These are phyloP conservation scores for Scolopax mira DNA, from an alignment of 2,113 vertebrate genomes.

Conservation along the genomic window DNA sequence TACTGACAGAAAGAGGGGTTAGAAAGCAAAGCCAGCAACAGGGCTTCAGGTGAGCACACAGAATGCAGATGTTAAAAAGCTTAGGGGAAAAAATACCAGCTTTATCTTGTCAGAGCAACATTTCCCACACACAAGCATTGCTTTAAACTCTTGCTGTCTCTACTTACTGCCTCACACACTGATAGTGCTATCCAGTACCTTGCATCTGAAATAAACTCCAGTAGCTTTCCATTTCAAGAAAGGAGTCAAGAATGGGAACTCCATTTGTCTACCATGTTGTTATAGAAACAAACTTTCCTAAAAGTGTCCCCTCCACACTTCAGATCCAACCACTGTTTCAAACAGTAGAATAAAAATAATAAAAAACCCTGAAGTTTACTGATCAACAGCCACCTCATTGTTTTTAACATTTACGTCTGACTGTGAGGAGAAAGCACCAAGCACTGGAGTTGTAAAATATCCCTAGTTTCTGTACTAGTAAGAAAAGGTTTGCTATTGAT, in stretches of 20 bases:
- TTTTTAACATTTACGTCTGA: background rate
- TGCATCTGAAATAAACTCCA: background rate
- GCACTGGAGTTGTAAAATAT: background rate
- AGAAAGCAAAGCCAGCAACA: background rate
- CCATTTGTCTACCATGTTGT: background rate
- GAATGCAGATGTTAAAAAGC: background rate
- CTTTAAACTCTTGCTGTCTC: background rate
- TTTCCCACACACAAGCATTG: background rate
- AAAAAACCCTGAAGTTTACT: background rate
- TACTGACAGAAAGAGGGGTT: background rate
- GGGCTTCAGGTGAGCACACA: background rate
- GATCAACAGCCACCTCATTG: background rate
- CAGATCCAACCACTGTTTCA: background rate
- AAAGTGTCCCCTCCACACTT: background rate
- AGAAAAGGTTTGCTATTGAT: background rate
- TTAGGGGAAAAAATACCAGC: background rate
- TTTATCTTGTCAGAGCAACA: background rate
- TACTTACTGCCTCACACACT: background rate
- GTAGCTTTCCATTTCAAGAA: background rate
- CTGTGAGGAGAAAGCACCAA: background rate
- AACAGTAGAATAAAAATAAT: background rate
- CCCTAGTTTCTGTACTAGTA: background rate
- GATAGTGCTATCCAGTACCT: background rate
- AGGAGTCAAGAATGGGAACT: background rate
- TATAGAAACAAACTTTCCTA: slow-evolving; percentile 18